Conservation (phyloP, 2,797 vertebrate species). For the Sebastes taczanowskii region DNA sequence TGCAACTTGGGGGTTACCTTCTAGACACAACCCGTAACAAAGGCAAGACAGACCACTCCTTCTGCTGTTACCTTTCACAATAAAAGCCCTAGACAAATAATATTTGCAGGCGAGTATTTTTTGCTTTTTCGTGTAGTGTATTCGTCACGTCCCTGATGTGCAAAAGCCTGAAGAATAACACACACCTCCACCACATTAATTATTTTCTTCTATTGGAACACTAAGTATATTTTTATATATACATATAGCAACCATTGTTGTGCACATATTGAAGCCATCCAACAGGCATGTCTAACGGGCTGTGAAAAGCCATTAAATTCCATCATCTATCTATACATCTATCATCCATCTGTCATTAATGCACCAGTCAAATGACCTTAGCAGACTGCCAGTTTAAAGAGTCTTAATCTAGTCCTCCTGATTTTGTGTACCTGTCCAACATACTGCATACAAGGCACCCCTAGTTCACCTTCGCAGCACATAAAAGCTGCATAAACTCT, state of each 20-base stretch:
- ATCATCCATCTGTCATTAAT: not conserved
- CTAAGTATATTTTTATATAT: not conserved
- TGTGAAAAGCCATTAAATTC: not conserved
- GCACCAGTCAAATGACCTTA: not conserved
- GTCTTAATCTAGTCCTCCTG: conserved; percentile 2
- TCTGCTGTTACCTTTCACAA: no score
- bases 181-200: no score
- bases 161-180: no score
- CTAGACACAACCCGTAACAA: no score
- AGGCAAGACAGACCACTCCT: no score
- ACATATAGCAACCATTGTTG: not conserved
- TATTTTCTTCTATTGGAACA: not conserved
- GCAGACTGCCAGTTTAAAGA: not conserved
- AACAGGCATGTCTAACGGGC: not conserved
- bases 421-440: not conserved
- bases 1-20: no score
- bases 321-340: not conserved
- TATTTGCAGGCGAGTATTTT: no score
- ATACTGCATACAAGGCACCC: not conserved
- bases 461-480: conserved; percentile 22
- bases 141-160: no score
- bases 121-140: no score
- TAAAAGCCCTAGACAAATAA: no score
- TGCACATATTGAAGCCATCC: not conserved
- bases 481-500: conserved; percentile 41